Percentiles rank a stretch among this genome's conserved stretches.
phyloP scores from a whole-genome alignment of 2,888 invertebrate species.

The Emesis furor region DNA sequence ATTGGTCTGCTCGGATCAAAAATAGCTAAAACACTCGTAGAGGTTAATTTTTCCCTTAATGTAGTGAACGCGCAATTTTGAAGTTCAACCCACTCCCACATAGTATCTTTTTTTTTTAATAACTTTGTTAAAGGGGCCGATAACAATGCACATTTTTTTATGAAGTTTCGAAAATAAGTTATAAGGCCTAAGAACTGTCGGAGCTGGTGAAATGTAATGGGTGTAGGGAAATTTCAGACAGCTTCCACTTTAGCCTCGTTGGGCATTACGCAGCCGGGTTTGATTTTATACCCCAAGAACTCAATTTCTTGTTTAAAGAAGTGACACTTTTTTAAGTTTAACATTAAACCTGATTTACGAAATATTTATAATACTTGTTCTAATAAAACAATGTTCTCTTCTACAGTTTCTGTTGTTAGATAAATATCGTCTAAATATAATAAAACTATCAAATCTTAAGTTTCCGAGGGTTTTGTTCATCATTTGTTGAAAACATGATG shows the following conservation, averaged over 20 bases:
- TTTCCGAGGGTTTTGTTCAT: slow-evolving; percentile 54
- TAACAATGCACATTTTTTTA: slow-evolving; percentile 71
- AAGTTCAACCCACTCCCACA: background rate
- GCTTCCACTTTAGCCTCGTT: slow-evolving; percentile 64
- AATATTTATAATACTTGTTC: slow-evolving; percentile 56
- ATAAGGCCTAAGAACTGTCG: slow-evolving; percentile 73
- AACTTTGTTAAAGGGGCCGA: slow-evolving; percentile 68
- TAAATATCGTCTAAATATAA: slow-evolving; percentile 42
- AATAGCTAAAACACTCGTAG: background rate
- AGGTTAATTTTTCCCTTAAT: slow-evolving; percentile 9
- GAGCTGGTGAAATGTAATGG: slow-evolving; percentile 67
- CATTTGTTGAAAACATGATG: slow-evolving; percentile 47
- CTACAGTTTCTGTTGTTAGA: slow-evolving; percentile 20
- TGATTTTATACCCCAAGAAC: slow-evolving; percentile 71
- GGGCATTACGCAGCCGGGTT: slow-evolving; percentile 55
- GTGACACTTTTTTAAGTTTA: slow-evolving; percentile 75
- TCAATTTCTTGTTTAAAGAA: slow-evolving; percentile 67
- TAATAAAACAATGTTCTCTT: slow-evolving; percentile 2
- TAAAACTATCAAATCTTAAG: slow-evolving; percentile 52
- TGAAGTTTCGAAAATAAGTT: slow-evolving; percentile 78
- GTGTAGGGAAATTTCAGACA: slow-evolving; percentile 62
- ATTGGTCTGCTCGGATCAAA: background rate
- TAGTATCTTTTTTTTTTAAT: slow-evolving; percentile 4
- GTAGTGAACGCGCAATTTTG: background rate
- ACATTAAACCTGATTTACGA: slow-evolving; percentile 60